Conservation (phyloP, 1,140 invertebrate species). For the Polyergus mexicanus region DNA sequence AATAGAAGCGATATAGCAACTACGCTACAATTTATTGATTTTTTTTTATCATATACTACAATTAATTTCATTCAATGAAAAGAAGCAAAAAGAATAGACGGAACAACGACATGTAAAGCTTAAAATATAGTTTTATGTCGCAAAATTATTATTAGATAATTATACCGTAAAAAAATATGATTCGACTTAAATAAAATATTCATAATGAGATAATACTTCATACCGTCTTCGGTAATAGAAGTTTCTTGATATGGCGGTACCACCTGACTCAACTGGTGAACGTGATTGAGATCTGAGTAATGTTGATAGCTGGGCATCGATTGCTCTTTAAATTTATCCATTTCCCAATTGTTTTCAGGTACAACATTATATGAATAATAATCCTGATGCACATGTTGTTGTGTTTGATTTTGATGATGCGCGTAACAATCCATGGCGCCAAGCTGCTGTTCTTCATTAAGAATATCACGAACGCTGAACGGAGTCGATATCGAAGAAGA, state of each 20-base stretch:
- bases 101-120: neutral
- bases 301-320: constrained; percentile 76
- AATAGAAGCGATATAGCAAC: neutral
- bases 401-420: constrained; percentile 73
- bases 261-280: constrained; percentile 82
- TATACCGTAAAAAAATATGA: neutral
- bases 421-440: constrained; percentile 83
- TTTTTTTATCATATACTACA: neutral
- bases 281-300: constrained; percentile 81
- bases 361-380: constrained; percentile 81
- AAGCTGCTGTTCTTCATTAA: constrained; percentile 86
- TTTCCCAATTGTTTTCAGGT: constrained; percentile 82
- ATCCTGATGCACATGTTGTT: constrained; percentile 77
- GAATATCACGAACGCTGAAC: constrained; percentile 92
- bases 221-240: constrained; percentile 82
- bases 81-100: neutral
- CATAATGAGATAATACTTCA: constrained; percentile 19
- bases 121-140: constrained; percentile 67
- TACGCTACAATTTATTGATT: neutral
- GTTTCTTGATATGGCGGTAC: constrained; percentile 80
- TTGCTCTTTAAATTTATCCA: constrained; percentile 83
- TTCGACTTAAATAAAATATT: neutral
- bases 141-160: constrained; percentile 84
- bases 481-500: constrained; percentile 87
- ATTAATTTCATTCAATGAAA: neutral